Percentiles rank a stretch among this genome's conserved stretches.
These are phyloP conservation scores for Bos javanicus DNA, from an alignment of 2,113 vertebrate genomes.

Conservation along the genomic window DNA sequence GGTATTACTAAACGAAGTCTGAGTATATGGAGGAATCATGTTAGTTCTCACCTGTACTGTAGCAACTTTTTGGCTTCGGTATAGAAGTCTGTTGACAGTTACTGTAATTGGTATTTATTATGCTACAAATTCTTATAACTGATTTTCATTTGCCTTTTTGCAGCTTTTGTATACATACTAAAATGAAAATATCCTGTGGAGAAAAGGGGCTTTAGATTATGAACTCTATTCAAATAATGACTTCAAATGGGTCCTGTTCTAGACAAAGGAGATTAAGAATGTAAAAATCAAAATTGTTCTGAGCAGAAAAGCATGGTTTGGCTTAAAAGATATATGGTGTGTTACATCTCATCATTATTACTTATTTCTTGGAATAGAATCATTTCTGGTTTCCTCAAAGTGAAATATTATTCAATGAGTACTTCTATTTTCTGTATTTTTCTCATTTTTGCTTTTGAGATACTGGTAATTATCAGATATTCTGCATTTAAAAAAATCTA, in stretches of 20 bases:
- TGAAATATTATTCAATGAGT: background rate
- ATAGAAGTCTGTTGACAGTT: slow-evolving; percentile 23
- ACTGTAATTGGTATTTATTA: background rate
- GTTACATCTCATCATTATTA: background rate
- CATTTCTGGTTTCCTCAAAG: background rate
- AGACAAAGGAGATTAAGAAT: background rate
- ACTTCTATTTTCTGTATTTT: background rate
- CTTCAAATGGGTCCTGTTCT: background rate
- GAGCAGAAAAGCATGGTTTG: background rate
- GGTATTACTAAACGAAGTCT: background rate
- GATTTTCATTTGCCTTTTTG: background rate
- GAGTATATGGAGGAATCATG: background rate
- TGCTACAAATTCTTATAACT: background rate
- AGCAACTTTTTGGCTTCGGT: background rate
- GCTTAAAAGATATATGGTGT: background rate
- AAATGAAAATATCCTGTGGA: background rate
- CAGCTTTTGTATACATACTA: background rate
- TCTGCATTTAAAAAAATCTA: background rate
- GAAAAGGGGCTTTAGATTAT: background rate
- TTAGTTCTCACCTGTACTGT: slow-evolving; percentile 35
- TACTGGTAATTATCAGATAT: background rate
- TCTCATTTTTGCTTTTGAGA: background rate
- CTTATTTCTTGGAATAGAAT: background rate
- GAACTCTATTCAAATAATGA: background rate
- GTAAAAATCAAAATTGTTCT: background rate